These are phyloP conservation scores for Callitettix versicolor DNA, from an alignment of 1,140 invertebrate species.

Conservation along the genomic window DNA sequence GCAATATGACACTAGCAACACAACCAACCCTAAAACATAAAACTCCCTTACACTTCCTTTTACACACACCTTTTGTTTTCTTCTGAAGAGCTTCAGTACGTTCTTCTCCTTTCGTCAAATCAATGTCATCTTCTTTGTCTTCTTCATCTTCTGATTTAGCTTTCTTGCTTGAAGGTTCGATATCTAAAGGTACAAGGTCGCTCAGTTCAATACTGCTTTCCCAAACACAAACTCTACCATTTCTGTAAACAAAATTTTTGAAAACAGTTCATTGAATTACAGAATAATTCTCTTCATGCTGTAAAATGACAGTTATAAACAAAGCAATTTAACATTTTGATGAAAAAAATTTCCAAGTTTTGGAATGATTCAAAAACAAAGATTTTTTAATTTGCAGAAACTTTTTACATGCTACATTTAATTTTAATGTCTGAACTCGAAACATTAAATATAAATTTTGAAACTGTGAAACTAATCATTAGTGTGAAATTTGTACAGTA, in stretches of 20 bases:
- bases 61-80: conserved; percentile 31
- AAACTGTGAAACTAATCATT: no score
- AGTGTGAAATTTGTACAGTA: no score
- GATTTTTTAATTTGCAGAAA: no score
- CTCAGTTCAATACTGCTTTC: conserved; percentile 63
- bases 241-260: conserved; percentile 29
- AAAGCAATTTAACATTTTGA: background rate
- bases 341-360: no score
- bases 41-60: no score
- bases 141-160: conserved; percentile 33
- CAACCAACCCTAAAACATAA: no score
- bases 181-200: conserved; percentile 43
- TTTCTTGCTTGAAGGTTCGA: conserved; percentile 37
- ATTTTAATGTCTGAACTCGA: no score
- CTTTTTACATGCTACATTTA: no score
- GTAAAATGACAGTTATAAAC: background rate
- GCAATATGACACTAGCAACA: no score
- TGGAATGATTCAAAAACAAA: no score
- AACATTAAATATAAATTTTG: no score
- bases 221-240: conserved; percentile 75
- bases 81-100: conserved; percentile 35
- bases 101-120: conserved; percentile 36
- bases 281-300: background rate
- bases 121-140: conserved; percentile 48
- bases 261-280: background rate